Evolutionary conservation across 2,113 vertebrate genomes (phyloP).

Genomic region (Psophia crepitans): DNA sequence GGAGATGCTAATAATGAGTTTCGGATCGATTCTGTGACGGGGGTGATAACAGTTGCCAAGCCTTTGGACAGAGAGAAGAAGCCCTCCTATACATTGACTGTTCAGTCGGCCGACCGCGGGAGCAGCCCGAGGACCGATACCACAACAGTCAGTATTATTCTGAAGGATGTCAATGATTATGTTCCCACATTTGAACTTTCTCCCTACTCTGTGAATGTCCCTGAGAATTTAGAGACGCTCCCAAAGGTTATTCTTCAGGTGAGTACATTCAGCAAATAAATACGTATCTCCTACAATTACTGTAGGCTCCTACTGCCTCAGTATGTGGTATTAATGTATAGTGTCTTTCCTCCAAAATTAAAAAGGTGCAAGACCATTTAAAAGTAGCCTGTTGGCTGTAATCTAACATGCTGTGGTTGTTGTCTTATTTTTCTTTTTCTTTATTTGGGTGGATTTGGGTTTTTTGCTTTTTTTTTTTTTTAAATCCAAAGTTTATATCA

Average conservation of each 20-base stretch:
- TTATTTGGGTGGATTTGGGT: fast-evolving
- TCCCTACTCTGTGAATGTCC: conserved; percentile 85
- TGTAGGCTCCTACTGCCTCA: too few relatives aligned
- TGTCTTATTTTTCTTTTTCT: neutral
- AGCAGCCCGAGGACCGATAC: conserved; percentile 86
- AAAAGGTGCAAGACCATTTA: neutral
- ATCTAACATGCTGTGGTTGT: neutral
- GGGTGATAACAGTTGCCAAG: conserved; percentile 87
- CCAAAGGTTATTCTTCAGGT: conserved; percentile 90
- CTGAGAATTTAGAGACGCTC: conserved; percentile 84
- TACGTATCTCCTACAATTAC: neutral
- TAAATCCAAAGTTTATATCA: neutral
- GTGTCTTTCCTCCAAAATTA: neutral
- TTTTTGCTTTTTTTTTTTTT: neutral
- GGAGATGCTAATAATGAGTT: conserved; percentile 83
- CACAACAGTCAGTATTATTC: conserved; percentile 79
- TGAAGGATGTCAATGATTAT: conserved; percentile 91
- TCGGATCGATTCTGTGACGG: conserved; percentile 91
- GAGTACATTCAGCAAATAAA: conserved; percentile 34
- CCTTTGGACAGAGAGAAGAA: conserved; percentile 86
- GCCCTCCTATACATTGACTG: conserved; percentile 78
- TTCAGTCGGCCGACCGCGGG: conserved; percentile 88
- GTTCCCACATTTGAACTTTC: conserved; percentile 88
- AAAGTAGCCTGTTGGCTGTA: neutral
- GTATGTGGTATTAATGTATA: neutral